Evolutionary conservation across 1,140 invertebrate species (phyloP).

Genomic region (Teleogryllus occipitalis): DNA sequence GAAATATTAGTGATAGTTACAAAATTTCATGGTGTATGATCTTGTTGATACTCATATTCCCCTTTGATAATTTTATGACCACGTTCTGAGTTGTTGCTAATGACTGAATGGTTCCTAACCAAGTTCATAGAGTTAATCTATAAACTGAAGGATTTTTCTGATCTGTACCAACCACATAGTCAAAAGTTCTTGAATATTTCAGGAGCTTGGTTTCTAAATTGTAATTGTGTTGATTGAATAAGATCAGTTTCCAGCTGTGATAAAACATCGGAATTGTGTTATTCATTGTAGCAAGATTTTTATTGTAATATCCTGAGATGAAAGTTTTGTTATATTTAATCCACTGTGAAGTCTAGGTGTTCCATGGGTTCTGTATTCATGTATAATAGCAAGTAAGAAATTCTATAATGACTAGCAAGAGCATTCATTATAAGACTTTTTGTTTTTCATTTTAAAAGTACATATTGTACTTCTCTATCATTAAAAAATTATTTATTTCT

Average conservation of each 20-base stretch:
- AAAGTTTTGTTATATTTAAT: too few relatives aligned
- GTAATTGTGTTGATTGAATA: background rate
- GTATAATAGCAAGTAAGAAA: too few relatives aligned
- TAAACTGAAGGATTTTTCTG: background rate
- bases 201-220: background rate
- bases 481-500: too few relatives aligned
- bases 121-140: background rate
- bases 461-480: too few relatives aligned
- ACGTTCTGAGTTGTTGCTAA: background rate
- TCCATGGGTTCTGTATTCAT: too few relatives aligned
- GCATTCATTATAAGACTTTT: too few relatives aligned
- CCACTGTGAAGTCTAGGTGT: too few relatives aligned
- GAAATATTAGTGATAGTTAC: background rate
- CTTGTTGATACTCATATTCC: background rate
- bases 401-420: too few relatives aligned
- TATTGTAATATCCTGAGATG: too few relatives aligned
- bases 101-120: background rate
- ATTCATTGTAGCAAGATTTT: too few relatives aligned
- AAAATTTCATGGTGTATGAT: background rate
- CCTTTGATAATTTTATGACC: background rate
- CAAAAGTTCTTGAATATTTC: background rate
- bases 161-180: background rate
- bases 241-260: slow-evolving; percentile 3
- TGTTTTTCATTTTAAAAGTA: too few relatives aligned
- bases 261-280: background rate